Base-by-base conservation (phyloP, 1,140 invertebrate genomes). In the Fopius arisanus region DNA sequence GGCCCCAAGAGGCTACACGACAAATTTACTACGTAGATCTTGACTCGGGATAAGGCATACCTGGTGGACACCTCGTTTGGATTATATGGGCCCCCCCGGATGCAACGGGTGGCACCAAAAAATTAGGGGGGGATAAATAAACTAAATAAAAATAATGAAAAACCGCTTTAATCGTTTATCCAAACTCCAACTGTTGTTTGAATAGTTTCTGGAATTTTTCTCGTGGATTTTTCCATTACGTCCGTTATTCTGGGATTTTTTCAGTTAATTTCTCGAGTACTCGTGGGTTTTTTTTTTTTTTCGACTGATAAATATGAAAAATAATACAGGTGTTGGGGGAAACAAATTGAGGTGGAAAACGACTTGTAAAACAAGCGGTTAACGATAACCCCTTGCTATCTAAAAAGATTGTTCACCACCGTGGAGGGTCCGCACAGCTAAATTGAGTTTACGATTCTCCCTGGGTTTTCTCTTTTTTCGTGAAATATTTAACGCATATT, bases 301-400 rank as follows among this genome's bases (percentile, higher is more conserved):
- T 3, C 7, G 33, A 12, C 7, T 37, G 33, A 37, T 3, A 37
- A 26, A 59, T 10, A 48, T 48, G 43, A 59, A 10, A 59, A 59
- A 59, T 59, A 40, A 76, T 65, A 68, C 67, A 37, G 72, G 73
- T 79, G 78, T 84, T 80, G 78, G 79, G 77, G 71, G n/a, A n/a
- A 37, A 65, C 69, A 43, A 70, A 77, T 78, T 74, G 77, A 80
- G 78, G 80, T 82, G 81, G 84, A 86, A n/a, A 88, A 87, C 83
- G 85, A 83, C 87, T 86, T 88, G 86, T 88, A 85, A 86, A 86
- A 88, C 86, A 87, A 87, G 83, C 83, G 84, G 81, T 87, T 88
- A 87, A 87, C 81, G 83, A 85, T 86, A 84, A 79, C 83, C 79
- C 75, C n/a, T n/a, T 73, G 75, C 43, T 54, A 37, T 41, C 51